A percentile compares a stretch with the other conserved stretches of the same genome.
phyloP scores from a whole-genome alignment of 2,888 invertebrate genomes.

The Caenorhabditis sp. region DNA sequence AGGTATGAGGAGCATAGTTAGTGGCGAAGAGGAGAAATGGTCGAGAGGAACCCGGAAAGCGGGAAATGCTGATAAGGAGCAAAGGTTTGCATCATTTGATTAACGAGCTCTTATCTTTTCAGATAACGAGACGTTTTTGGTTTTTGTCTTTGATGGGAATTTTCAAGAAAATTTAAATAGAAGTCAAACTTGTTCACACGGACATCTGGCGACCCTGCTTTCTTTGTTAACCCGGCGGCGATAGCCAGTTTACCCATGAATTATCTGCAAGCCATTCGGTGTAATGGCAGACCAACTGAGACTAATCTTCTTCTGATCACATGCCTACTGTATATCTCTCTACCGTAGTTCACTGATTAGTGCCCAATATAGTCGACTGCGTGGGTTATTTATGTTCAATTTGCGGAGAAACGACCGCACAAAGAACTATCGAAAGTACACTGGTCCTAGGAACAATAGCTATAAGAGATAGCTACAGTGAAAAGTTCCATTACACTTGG shows the following conservation, averaged over 20 bases:
- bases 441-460: not conserved
- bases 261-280: not conserved
- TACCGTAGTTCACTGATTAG: not conserved
- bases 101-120: constrained; percentile 11
- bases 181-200: too few relatives aligned
- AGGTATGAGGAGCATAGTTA: constrained; percentile 24
- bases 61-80: constrained; percentile 30
- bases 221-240: too few relatives aligned
- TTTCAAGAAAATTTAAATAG: too few relatives aligned
- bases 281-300: constrained; percentile 3
- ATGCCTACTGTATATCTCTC: not conserved
- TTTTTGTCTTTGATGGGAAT: not conserved
- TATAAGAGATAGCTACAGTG: not conserved
- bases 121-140: not conserved
- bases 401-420: not conserved
- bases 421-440: constrained; percentile 1
- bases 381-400: constrained; percentile 4
- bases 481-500: not conserved
- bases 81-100: constrained; percentile 47
- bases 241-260: too few relatives aligned
- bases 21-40: constrained; percentile 7
- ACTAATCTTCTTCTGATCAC: not conserved
- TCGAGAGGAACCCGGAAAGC: constrained; percentile 44
- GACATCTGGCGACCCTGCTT: too few relatives aligned
- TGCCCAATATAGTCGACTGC: not conserved